These are phyloP conservation scores for Acanthosoma haemorrhoidale DNA, from an alignment of 2,888 invertebrate species.

Conservation along the genomic window DNA sequence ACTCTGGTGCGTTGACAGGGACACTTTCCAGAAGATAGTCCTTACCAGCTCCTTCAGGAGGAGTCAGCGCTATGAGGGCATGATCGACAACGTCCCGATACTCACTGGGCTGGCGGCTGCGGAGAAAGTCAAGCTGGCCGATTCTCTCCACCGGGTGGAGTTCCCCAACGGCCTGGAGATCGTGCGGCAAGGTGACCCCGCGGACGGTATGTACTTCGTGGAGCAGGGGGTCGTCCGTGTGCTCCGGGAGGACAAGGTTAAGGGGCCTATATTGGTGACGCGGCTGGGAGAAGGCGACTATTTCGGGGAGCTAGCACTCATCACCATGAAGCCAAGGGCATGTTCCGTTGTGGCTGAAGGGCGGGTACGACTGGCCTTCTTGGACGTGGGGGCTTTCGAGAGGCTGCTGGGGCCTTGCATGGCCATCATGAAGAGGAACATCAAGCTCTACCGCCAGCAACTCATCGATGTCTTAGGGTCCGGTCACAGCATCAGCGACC, in stretches of 20 bases:
- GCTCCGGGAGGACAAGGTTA: background rate
- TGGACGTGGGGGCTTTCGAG: slow-evolving; percentile 31
- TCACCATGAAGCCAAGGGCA: slow-evolving; percentile 93
- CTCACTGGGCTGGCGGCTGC: slow-evolving; percentile 87
- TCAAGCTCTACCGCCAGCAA: slow-evolving; percentile 83
- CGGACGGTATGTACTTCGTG: slow-evolving; percentile 97
- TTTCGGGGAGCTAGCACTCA: slow-evolving; percentile 93
- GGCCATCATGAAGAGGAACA: slow-evolving; percentile 30
- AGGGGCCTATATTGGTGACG: slow-evolving; percentile 45
- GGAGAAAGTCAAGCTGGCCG: slow-evolving; percentile 94
- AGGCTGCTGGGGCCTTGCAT: slow-evolving; percentile 32
- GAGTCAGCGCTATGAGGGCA: slow-evolving; percentile 91
- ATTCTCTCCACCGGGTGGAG: slow-evolving; percentile 79
- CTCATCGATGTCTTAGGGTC: slow-evolving; percentile 59
- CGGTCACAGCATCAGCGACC: background rate
- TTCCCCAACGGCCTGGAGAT: slow-evolving; percentile 72
- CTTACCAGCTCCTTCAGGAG: slow-evolving; percentile 95
- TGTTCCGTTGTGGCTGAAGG: slow-evolving; percentile 83
- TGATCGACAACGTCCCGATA: slow-evolving; percentile 92
- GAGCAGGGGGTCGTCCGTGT: slow-evolving; percentile 86
- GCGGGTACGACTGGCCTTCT: slow-evolving; percentile 77
- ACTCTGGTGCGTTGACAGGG: slow-evolving; percentile 97
- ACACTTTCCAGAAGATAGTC: slow-evolving; percentile 91
- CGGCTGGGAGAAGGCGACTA: slow-evolving; percentile 65
- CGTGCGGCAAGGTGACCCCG: slow-evolving; percentile 86